Evolutionary conservation across 64 coral and sea anemone genomes (phyloP), one percentile per base, ranked within the genome.

Genomic region (Trachythela sp.): DNA sequence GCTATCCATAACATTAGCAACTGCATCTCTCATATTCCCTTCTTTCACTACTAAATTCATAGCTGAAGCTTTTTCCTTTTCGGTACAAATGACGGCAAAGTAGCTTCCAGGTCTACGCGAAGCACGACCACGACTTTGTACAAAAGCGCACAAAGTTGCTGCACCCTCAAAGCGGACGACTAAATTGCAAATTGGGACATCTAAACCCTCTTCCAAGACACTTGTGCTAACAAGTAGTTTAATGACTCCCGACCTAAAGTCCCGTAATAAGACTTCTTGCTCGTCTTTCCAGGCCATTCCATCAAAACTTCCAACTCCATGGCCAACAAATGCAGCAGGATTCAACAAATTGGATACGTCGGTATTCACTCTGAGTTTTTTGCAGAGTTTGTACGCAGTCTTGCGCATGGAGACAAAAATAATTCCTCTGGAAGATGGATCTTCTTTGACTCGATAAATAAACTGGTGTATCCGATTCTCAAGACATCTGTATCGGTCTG

Each of bases 271-370:
- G 30, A 91, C 85, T 38, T 94, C 93, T 83, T 97, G 95, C 26
- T 94, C 95, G 68, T 90, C 95, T 49, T 87, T 51, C 95, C 95
- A 97, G 33, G 85, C 90, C 95, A 97, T 97, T 49, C 95, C 95
- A 86, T 97, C 95, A 45, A 6, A 45, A 32, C 90, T 92, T 43
- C 92, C 95, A 11, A 52, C 60, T 24, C 95, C 95, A 36, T 97
- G 95, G 2, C 95, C 95, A 1, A 97, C 95, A 32, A 97, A 92
- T 11, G 76, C 80, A 50, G 48, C 87, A 36, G 95, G 95, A 33
- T 97, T 97, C 0, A 97, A 40, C 0, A 84, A 17, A 59, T 86
- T 88, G 4, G 9, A 90, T 35, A 97, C 70, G 20, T 8, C 30
- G 7, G 33, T 56, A 37, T 97, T 37, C 30, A 87, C 40, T 5